These are phyloP conservation scores for Allobates femoralis DNA, from an alignment of 2,797 vertebrate genomes.

Conservation along the genomic window DNA sequence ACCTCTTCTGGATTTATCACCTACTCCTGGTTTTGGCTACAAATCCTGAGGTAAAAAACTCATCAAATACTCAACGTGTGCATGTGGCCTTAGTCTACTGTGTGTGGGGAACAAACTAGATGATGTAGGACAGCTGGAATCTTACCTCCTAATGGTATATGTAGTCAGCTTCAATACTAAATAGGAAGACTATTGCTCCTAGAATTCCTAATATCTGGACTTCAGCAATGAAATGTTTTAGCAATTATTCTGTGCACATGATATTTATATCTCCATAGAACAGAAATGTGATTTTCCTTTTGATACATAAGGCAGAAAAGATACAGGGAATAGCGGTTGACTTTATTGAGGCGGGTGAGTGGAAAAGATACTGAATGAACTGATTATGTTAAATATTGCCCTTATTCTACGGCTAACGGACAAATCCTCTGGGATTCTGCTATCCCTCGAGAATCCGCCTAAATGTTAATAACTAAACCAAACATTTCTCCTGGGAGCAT, in stretches of 20 bases:
- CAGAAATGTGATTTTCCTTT: slow-evolving; percentile 12
- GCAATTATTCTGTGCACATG: not conserved
- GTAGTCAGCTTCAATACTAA: not conserved
- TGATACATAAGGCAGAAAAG: slow-evolving; percentile 33
- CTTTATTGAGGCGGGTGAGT: slow-evolving; percentile 15
- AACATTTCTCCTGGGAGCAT: slow-evolving; percentile 44
- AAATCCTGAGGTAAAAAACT: too few species aligned
- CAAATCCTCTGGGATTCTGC: slow-evolving; percentile 47
- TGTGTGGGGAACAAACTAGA: not conserved
- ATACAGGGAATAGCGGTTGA: slow-evolving; percentile 21
- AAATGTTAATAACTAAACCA: slow-evolving; percentile 59
- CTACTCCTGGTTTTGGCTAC: too few species aligned
- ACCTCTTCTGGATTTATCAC: too few species aligned
- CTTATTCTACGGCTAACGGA: slow-evolving; percentile 43
- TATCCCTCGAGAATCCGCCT: slow-evolving; percentile 41
- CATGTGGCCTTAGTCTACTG: too few species aligned
- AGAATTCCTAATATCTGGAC: not conserved
- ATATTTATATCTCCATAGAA: slow-evolving; percentile 4
- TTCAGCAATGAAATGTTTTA: not conserved
- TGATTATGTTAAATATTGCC: slow-evolving; percentile 62
- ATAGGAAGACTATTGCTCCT: not conserved
- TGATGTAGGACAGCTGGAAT: not conserved
- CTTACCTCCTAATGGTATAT: not conserved
- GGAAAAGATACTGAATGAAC: slow-evolving; percentile 39
- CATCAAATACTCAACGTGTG: too few species aligned